These are phyloP conservation scores for Ctena decussata DNA, from an alignment of 2,888 invertebrate species.

Conservation along the genomic window DNA sequence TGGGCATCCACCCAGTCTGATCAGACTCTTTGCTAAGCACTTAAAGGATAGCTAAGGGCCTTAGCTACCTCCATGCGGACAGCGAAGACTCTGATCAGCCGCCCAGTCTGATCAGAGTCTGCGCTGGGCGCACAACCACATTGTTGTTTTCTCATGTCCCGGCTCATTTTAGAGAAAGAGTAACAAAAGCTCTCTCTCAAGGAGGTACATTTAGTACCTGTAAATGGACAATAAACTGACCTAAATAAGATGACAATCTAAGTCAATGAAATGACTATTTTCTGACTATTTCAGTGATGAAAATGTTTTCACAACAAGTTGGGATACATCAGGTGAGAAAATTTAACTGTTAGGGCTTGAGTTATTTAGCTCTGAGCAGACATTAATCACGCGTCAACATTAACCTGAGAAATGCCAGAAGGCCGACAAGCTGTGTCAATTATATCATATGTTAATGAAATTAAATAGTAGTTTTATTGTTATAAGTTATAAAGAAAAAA, in stretches of 20 bases:
- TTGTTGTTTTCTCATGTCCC: too few species aligned
- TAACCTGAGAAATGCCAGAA: neutral
- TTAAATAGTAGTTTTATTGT: too few species aligned
- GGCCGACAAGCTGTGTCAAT: neutral
- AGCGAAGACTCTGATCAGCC: too few species aligned
- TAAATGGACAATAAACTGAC: neutral
- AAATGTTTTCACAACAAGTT: slow-evolving; percentile 7
- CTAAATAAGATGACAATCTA: neutral
- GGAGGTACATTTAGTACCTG: neutral
- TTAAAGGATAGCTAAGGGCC: too few species aligned
- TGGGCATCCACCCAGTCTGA: too few species aligned
- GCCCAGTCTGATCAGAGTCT: too few species aligned
- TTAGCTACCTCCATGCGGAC: too few species aligned
- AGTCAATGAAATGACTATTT: neutral
- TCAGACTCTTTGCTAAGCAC: too few species aligned
- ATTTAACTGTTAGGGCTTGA: neutral
- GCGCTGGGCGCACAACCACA: too few species aligned
- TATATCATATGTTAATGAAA: too few species aligned
- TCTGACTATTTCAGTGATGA: neutral
- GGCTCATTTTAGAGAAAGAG: too few species aligned
- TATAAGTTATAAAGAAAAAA: too few species aligned
- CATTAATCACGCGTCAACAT: neutral
- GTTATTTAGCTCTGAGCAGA: neutral
- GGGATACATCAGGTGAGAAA: neutral
- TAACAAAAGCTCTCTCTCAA: neutral